Evolutionary conservation across 2,113 vertebrate genomes (phyloP).

Genomic region (Symphodus melops): DNA sequence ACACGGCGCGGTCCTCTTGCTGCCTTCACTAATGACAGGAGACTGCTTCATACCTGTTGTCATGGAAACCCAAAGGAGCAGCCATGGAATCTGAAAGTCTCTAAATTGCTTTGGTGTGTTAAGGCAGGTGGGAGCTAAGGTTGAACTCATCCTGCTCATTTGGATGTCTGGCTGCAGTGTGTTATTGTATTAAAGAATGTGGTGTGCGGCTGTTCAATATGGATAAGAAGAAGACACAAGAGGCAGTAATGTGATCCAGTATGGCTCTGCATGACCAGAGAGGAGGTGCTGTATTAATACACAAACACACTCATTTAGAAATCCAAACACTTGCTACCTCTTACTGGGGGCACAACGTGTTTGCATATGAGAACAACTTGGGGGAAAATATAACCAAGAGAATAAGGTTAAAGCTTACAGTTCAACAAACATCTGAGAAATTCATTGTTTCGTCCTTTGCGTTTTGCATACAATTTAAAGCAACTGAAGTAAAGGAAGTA

Average conservation of each 20-base stretch:
- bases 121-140: slow-evolving; percentile 47
- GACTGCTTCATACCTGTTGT: slow-evolving; percentile 64
- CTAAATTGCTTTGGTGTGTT: slow-evolving; percentile 54
- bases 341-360: background rate
- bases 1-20: slow-evolving; percentile 12
- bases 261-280: background rate
- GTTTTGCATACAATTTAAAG: slow-evolving; percentile 33
- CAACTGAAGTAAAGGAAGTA: slow-evolving; percentile 41
- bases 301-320: too few relatives aligned
- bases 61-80: slow-evolving; percentile 74
- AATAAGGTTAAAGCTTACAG: background rate
- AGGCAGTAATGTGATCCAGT: background rate
- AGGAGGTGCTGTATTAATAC: background rate
- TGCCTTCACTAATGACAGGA: slow-evolving; percentile 52
- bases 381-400: too few relatives aligned
- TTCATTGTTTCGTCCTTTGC: slow-evolving; percentile 8
- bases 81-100: slow-evolving; percentile 59
- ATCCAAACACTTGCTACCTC: too few relatives aligned
- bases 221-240: background rate
- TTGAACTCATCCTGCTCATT: slow-evolving; percentile 44
- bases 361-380: background rate
- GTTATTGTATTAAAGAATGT: background rate
- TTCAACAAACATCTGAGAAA: slow-evolving; percentile 1
- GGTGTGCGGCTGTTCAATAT: background rate
- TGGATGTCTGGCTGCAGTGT: slow-evolving; percentile 9